Evolutionary conservation across 2,113 vertebrate species (phyloP).

Genomic region (Lota lota): DNA sequence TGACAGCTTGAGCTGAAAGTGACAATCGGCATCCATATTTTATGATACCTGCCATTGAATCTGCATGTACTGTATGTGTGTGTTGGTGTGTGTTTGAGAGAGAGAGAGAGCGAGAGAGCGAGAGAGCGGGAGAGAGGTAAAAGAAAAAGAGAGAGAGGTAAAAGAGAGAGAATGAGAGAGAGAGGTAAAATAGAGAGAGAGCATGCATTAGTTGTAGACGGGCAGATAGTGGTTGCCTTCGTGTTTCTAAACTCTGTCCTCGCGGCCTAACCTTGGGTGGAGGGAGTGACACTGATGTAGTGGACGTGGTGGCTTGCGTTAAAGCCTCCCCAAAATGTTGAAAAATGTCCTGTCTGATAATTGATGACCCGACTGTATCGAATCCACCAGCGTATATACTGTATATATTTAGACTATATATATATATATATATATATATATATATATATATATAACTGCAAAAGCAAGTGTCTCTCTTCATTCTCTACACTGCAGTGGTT

Average conservation of each 20-base stretch:
- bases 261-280: conserved; percentile 58
- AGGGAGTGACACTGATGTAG: conserved; percentile 47
- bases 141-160: too few species aligned
- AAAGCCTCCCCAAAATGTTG: conserved; percentile 49
- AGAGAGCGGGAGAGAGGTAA: too few species aligned
- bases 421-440: not conserved
- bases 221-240: conserved; percentile 31
- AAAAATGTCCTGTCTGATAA: conserved; percentile 71
- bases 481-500: conserved; percentile 53
- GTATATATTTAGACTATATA: conserved; percentile 38
- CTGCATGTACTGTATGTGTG: too few species aligned
- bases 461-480: conserved; percentile 27
- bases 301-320: conserved; percentile 20
- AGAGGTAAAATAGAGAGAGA: too few species aligned
- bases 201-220: too few species aligned
- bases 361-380: conserved; percentile 41
- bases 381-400: conserved; percentile 46
- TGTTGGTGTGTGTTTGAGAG: too few species aligned
- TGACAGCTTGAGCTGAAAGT: too few species aligned
- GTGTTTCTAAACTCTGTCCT: conserved; percentile 36
- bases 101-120: too few species aligned
- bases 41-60: too few species aligned
- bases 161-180: too few species aligned
- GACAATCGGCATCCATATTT: too few species aligned
- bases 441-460: not conserved